Percentiles rank a stretch among this genome's conserved stretches.
Evolutionary conservation across 2,113 vertebrate species (phyloP).

Genomic region (Sitta europaea): DNA sequence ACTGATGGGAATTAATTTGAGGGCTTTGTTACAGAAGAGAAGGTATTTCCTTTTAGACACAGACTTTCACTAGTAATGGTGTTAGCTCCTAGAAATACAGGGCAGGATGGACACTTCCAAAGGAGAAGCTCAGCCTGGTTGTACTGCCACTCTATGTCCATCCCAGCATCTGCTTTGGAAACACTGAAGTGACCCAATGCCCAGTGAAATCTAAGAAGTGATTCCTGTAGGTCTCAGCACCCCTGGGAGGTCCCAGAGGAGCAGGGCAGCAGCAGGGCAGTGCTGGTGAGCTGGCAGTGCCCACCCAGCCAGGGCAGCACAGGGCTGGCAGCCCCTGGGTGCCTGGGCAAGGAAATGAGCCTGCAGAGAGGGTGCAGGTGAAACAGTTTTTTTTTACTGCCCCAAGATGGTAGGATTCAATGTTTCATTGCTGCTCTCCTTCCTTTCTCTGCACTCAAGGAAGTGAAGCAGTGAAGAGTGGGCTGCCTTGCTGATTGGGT

Average conservation of each 20-base stretch:
- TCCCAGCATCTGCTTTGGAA: neutral
- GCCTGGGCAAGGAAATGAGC: too few species aligned
- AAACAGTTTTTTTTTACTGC: too few species aligned
- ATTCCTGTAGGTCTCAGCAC: neutral
- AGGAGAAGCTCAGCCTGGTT: neutral
- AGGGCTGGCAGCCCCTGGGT: too few species aligned
- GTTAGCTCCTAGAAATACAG: neutral
- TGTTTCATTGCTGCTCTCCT: neutral
- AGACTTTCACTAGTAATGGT: neutral
- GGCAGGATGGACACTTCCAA: neutral
- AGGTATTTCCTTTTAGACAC: neutral
- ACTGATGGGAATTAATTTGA: neutral
- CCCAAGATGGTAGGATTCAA: too few species aligned
- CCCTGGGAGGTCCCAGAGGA: too few species aligned
- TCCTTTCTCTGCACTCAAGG: neutral
- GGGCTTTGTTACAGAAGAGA: neutral
- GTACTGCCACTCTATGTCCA: neutral
- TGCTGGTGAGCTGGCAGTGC: too few species aligned
- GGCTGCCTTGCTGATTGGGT: neutral
- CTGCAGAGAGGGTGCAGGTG: too few species aligned
- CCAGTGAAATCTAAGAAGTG: neutral
- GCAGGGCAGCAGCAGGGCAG: too few species aligned
- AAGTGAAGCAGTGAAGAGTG: neutral
- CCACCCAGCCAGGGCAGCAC: too few species aligned
- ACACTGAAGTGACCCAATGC: neutral